Percentiles rank a stretch among this genome's conserved stretches.
These are phyloP conservation scores for Parambassis ranga DNA, from an alignment of 2,797 vertebrate species.

Conservation along the genomic window DNA sequence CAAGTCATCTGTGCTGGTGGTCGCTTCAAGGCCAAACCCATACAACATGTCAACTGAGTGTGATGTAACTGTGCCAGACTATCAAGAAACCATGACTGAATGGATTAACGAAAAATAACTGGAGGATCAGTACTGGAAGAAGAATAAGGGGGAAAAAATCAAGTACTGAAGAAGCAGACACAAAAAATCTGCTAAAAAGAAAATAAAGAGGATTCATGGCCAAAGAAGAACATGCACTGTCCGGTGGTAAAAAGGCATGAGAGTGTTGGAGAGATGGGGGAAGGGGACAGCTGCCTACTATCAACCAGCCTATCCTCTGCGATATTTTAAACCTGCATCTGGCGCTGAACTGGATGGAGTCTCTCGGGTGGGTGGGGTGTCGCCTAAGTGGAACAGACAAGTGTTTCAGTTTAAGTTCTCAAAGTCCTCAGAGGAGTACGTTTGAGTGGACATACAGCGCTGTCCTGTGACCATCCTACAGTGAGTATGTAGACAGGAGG, in stretches of 20 bases:
- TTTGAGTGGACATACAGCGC: constrained; percentile 40
- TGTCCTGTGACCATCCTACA: constrained; percentile 24
- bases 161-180: too few species aligned
- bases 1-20: not conserved
- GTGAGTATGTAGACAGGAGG: constrained; percentile 64
- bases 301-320: constrained; percentile 51
- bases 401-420: constrained; percentile 40
- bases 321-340: constrained; percentile 82
- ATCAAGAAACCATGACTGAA: not conserved
- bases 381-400: constrained; percentile 31
- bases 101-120: not conserved
- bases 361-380: constrained; percentile 42
- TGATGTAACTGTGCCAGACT: not conserved
- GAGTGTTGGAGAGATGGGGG: constrained; percentile 24
- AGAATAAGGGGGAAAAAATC: not conserved
- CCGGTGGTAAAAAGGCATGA: constrained; percentile 5
- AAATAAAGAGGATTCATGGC: not conserved
- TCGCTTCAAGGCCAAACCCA: constrained; percentile 10
- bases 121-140: too few species aligned
- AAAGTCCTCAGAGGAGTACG: constrained; percentile 40
- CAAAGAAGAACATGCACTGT: not conserved
- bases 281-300: constrained; percentile 76
- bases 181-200: too few species aligned
- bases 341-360: constrained; percentile 57
- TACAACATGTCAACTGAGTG: not conserved